These are phyloP conservation scores for Chaetorhynchus papuensis DNA, from an alignment of 2,113 vertebrate genomes.

Conservation along the genomic window DNA sequence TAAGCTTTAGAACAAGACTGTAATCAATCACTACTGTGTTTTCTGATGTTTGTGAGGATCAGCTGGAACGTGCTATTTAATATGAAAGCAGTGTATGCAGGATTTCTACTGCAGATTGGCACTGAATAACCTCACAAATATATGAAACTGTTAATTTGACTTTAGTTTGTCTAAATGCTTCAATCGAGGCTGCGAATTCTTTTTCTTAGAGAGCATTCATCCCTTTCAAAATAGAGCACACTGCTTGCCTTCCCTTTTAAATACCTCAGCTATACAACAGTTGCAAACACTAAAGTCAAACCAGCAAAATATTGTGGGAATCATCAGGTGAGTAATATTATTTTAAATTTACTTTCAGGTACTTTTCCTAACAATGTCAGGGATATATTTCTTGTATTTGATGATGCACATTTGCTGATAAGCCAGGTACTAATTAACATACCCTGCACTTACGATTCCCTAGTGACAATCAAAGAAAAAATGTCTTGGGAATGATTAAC, in stretches of 20 bases:
- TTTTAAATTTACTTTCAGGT: not conserved
- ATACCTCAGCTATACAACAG: not conserved
- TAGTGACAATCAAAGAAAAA: slow-evolving; percentile 1
- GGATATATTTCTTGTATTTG: not conserved
- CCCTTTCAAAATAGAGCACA: not conserved
- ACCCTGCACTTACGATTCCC: not conserved
- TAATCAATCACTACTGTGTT: not conserved
- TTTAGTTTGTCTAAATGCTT: not conserved
- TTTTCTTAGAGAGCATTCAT: not conserved
- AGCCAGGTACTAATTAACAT: not conserved
- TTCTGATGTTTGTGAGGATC: not conserved
- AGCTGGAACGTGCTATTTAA: not conserved
- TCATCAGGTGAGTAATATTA: not conserved
- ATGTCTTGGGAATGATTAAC: slow-evolving; percentile 8
- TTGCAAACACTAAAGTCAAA: not conserved
- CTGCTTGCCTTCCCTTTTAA: not conserved
- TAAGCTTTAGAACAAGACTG: not conserved
- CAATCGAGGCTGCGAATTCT: not conserved
- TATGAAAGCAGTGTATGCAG: not conserved
- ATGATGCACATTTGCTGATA: not conserved
- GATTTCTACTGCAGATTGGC: not conserved
- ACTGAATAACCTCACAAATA: not conserved
- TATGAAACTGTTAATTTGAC: not conserved
- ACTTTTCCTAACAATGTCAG: not conserved
- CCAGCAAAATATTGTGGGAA: not conserved